phyloP scores from a whole-genome alignment of 2,888 invertebrate genomes.

The Sipha maydis region DNA sequence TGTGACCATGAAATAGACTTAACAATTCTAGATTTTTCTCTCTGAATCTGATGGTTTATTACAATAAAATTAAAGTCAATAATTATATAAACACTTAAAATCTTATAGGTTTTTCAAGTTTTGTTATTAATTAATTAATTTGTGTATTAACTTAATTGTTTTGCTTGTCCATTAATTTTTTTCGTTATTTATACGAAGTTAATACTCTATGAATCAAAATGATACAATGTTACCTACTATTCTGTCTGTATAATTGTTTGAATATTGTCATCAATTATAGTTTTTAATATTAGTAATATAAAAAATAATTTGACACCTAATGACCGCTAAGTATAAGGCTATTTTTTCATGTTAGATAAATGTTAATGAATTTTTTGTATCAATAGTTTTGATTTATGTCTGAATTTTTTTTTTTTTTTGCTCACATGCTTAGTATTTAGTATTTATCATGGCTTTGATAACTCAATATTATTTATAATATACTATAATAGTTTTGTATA shows the following conservation, averaged over 20 bases:
- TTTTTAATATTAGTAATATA: conserved; percentile 20
- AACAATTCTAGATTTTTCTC: conserved; percentile 33
- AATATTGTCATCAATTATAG: conserved; percentile 17
- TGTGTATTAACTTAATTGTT: conserved; percentile 26
- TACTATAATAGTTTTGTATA: not conserved
- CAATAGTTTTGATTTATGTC: conserved; percentile 42
- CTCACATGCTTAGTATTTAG: conserved; percentile 30
- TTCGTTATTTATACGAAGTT: conserved; percentile 24
- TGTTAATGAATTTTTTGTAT: conserved; percentile 27
- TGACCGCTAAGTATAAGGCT: not conserved
- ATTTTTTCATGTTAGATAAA: conserved; percentile 35
- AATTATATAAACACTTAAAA: conserved; percentile 37
- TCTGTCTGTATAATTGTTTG: not conserved
- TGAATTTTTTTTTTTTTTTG: conserved; percentile 40
- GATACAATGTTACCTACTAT: conserved; percentile 51
- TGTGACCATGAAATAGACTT: conserved; percentile 50
- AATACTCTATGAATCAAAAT: conserved; percentile 53
- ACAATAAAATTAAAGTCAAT: conserved; percentile 36
- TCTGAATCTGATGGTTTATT: conserved; percentile 36
- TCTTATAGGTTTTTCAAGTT: conserved; percentile 36
- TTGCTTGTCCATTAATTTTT: conserved; percentile 40
- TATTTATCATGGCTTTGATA: conserved; percentile 43
- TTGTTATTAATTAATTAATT: conserved; percentile 51
- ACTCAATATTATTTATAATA: conserved; percentile 15
- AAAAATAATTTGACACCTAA: not conserved